Evolutionary conservation across 1,140 invertebrate species (phyloP), one percentile per base, ranked within the genome.

Genomic region (Caenorhabditis tropicalis): DNA sequence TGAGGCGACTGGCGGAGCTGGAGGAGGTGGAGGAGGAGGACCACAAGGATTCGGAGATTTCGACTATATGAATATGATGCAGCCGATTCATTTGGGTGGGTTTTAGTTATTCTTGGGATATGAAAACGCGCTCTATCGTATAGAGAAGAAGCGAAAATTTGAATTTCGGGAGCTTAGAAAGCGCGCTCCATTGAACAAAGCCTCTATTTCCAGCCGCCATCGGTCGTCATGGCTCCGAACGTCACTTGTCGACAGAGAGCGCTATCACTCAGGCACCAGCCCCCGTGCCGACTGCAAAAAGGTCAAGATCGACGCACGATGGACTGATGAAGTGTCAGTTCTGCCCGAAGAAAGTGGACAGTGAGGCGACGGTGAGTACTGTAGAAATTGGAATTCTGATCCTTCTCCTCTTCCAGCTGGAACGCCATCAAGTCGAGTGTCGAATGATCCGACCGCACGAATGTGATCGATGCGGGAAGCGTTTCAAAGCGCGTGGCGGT

Each of bases 371-470:
- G 84, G 87, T 88, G 49, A 60, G 87, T 60, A 49, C 74, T 33
- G 24, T 24, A 19, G 19, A 79, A 43, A 19, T 48, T 46, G 15
- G n/a, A 16, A 31, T 51, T 29, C 31, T 60, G 12, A 1, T 0
- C 27, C 27, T 12, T 31, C 31, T 31, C 19, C 2, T 27, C 27
- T 33, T 86, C 51, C 65, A 89, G 87, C 85, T 91, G 9, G 60
- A 92, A 91, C 83, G 92, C 91, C 86, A 93, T 92, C 88, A 87
- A 92, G 82, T 92, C 91, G 92, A 92, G 90, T 81, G 92, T 92
- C 21, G 83, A 27, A 43, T 86, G 29, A 79, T 85, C 27, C 79
- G 87, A n/a, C 43, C 65, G 15, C 87, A 88, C 83, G 87, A 88
- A 92, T 88, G 88, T 79, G 48, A 48, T 29, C 43, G 58, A 15